Evolutionary conservation across 2,113 vertebrate species (phyloP), one percentile per base, ranked within the genome.

Genomic region (Rostratula benghalensis): DNA sequence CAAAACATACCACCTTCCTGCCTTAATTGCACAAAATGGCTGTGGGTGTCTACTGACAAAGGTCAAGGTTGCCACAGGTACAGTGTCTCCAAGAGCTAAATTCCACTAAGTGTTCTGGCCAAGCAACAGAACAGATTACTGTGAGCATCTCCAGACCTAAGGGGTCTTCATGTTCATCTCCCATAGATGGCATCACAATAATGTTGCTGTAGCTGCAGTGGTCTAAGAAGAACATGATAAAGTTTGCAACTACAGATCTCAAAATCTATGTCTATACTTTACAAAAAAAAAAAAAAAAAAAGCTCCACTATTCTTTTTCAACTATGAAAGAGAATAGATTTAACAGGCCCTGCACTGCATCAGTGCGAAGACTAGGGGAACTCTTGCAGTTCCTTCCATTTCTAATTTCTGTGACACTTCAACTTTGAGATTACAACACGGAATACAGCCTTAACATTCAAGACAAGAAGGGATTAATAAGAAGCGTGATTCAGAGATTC

Each of bases 241-340:
- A 73, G 39, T 41, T 80, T 88, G 57, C 75, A 88, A 88, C 79
- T 86, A 95, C 35, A 54, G 31, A 69, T 41, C 46, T 77, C 71
- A 88, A 77, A 33, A 93, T 88, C 54, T 80, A n/a, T 41, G 41
- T 25, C 67, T 83, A 8, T 21, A 19, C 28, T 83, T 92, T 63
- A 41, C 16, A 53, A 39, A 86, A 83, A 76, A 63, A 39, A 39
- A 64, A 5, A 53, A 39, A 86, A 83, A 76, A 63, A 39, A 39
- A 64, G 5, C 33, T 85, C 18, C 54, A 8, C 22, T 74, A 31
- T 46, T 74, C 35, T 86, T 93, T 85, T 54, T 88, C 17, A 46
- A 37, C 46, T 67, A 21, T 20, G 53, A 77, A 63, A 60, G 28
- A 45, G 15, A 93, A 81, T 22, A 90, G 48, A 94, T 86, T 37